Percentiles rank a stretch among this genome's conserved stretches.
Evolutionary conservation across 2,888 invertebrate species (phyloP).

Genomic region (Malthinus seriepunctatus): DNA sequence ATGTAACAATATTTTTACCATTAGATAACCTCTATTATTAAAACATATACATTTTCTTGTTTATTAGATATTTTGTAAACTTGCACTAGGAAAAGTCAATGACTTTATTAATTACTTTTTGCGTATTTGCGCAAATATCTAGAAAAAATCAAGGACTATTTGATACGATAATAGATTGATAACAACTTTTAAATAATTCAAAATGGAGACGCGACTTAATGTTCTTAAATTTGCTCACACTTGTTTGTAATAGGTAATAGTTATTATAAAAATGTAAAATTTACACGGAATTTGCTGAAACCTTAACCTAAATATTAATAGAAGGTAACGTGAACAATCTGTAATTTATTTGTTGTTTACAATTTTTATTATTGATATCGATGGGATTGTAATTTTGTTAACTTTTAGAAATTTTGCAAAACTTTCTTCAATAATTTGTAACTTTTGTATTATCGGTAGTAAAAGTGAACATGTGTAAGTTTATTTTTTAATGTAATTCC

Average conservation of each 20-base stretch:
- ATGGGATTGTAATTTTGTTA: too few relatives aligned
- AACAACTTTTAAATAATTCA: background rate
- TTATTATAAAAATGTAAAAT: background rate
- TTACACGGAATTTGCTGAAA: constrained; percentile 3
- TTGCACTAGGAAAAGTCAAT: constrained; percentile 16
- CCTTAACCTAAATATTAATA: background rate
- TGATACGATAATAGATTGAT: constrained; percentile 4
- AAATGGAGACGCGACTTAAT: background rate
- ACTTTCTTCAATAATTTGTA: constrained; percentile 1
- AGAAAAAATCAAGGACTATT: constrained; percentile 22
- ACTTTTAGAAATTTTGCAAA: background rate
- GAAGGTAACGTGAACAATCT: background rate
- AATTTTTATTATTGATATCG: too few relatives aligned
- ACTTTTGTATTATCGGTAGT: constrained; percentile 5
- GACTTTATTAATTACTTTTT: constrained; percentile 27
- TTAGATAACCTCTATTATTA: constrained; percentile 24
- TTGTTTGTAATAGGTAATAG: too few relatives aligned
- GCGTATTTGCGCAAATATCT: constrained; percentile 20
- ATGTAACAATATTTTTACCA: constrained; percentile 16
- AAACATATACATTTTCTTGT: constrained; percentile 18
- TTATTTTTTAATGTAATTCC: too few relatives aligned
- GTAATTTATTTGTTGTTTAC: too few relatives aligned
- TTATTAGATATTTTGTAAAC: constrained; percentile 18
- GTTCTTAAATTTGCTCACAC: too few relatives aligned
- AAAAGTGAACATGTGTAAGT: constrained; percentile 1